Conservation (phyloP, 2,797 vertebrate species). For the Protonibea diacanthus region DNA sequence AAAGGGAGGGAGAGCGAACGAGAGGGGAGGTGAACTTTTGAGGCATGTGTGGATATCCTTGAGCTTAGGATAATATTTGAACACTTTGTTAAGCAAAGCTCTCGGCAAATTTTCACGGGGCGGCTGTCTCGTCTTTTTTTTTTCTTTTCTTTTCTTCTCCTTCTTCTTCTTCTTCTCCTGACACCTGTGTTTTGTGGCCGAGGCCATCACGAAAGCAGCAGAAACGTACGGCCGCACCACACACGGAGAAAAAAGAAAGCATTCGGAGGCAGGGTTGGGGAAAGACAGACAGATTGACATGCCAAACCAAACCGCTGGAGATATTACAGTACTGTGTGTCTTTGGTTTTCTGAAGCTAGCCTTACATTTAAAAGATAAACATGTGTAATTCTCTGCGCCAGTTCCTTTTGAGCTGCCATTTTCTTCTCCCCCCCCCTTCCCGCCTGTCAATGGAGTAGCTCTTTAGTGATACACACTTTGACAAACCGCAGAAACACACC, state of each 20-base stretch:
- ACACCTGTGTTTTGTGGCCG: constrained; percentile 77
- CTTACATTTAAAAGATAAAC: constrained; percentile 74
- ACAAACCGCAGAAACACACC: constrained; percentile 43
- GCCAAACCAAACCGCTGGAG: constrained; percentile 73
- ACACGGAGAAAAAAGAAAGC: constrained; percentile 69
- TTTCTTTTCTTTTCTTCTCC: not conserved
- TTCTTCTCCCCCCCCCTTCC: constrained; percentile 6
- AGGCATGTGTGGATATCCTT: constrained; percentile 78
- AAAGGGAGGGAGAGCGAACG: constrained; percentile 24
- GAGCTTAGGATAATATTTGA: constrained; percentile 80
- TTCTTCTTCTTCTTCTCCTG: not conserved
- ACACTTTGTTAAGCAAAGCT: constrained; percentile 80
- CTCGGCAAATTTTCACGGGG: constrained; percentile 71
- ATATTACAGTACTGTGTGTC: constrained; percentile 55
- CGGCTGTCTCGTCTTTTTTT: constrained; percentile 29
- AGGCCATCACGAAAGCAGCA: constrained; percentile 49
- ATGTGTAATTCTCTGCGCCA: constrained; percentile 45
- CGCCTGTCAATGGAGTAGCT: constrained; percentile 21
- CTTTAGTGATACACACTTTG: constrained; percentile 3
- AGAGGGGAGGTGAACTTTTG: constrained; percentile 70
- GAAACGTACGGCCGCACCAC: constrained; percentile 62
- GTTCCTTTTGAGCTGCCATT: constrained; percentile 47
- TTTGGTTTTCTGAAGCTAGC: constrained; percentile 65
- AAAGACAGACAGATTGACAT: constrained; percentile 36
- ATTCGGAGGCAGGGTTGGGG: constrained; percentile 29